Evolutionary conservation across 1,140 invertebrate species (phyloP), one percentile per base, ranked within the genome.

Genomic region (Drosophila punjabiensis): DNA sequence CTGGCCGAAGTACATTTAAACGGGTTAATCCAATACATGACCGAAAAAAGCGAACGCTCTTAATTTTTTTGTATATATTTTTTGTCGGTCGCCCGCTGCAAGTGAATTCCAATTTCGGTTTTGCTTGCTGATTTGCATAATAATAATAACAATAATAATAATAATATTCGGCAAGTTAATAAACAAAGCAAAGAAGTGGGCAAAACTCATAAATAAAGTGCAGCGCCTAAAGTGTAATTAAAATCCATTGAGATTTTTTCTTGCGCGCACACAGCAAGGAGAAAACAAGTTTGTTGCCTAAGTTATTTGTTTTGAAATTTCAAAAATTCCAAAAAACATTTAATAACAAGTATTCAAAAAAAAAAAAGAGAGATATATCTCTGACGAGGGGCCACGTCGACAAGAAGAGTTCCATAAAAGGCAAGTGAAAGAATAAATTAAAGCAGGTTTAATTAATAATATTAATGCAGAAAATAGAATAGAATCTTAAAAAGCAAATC

Each of bases 261-360:
- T 45, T 53, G 68, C n/a, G 65, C 14, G 73, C 50, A 43, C 63
- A 13, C 35, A 18, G 39, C 53, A 48, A 74, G 76, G 79, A 60
- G 53, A 77, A 89, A 88, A 85, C 85, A 70, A 89, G 85, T 89
- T 89, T 80, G 85, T 89, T 90, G 85, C 75, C 85, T 89, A 89
- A 89, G 86, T 90, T 78, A 82, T 90, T 89, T 86, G 86, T 88
- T 84, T 84, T 77, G 56, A 68, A 58, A 59, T 67, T 76, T 56
- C 30, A 20, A 77, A 70, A 79, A 79, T 60, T 71, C 20, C 20
- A 59, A 14, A 70, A 59, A 65, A 65, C 60, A 79, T 47, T 71
- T 61, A 60, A 73, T 52, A 60, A 71, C 45, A 59, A 62, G 33
- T 37, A 74, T 59, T 48, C 3, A 24, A 24, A 48, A 39, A 43